phyloP scores from a whole-genome alignment of 2,888 invertebrate genomes.

The Macrophya annulata region DNA sequence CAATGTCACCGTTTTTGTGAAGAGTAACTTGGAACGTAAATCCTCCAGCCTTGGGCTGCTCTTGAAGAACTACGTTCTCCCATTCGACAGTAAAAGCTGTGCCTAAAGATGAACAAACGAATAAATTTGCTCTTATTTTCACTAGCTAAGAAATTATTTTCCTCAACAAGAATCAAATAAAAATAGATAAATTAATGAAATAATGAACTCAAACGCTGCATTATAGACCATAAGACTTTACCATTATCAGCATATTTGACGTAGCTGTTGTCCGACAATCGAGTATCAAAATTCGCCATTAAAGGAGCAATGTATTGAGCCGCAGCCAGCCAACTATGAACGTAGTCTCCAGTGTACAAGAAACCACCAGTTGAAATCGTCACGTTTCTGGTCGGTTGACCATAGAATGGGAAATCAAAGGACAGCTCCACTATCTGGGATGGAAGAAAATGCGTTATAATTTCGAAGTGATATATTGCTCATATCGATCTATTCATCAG shows the following conservation, averaged over 20 bases:
- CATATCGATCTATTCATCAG: too few relatives aligned
- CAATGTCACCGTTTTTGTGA: slow-evolving; percentile 93
- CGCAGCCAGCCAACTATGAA: slow-evolving; percentile 99
- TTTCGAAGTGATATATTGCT: not conserved
- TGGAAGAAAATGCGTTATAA: slow-evolving; percentile 58
- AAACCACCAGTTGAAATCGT: slow-evolving; percentile 99
- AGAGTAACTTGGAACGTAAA: slow-evolving; percentile 97
- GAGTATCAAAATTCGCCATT: slow-evolving; percentile 99
- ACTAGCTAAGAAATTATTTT: not conserved
- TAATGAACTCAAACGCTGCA: slow-evolving; percentile 28
- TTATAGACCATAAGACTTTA: slow-evolving; percentile 77
- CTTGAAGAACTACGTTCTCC: slow-evolving; percentile 94
- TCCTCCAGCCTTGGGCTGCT: slow-evolving; percentile 86
- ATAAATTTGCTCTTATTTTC: not conserved
- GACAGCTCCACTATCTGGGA: slow-evolving; percentile 90
- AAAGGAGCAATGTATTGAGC: slow-evolving; percentile 99
- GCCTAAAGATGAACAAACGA: slow-evolving; percentile 80
- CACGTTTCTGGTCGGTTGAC: slow-evolving; percentile 92
- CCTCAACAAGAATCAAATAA: slow-evolving; percentile 17
- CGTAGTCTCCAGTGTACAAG: slow-evolving; percentile 96
- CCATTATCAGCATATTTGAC: slow-evolving; percentile 94
- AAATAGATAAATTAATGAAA: not conserved
- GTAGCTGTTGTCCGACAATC: slow-evolving; percentile 87
- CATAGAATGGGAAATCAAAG: slow-evolving; percentile 98
- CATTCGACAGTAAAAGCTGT: slow-evolving; percentile 96